Percentiles rank a stretch among this genome's conserved stretches.
Evolutionary conservation across 2,113 vertebrate genomes (phyloP).

Genomic region (Dasyprocta punctata): DNA sequence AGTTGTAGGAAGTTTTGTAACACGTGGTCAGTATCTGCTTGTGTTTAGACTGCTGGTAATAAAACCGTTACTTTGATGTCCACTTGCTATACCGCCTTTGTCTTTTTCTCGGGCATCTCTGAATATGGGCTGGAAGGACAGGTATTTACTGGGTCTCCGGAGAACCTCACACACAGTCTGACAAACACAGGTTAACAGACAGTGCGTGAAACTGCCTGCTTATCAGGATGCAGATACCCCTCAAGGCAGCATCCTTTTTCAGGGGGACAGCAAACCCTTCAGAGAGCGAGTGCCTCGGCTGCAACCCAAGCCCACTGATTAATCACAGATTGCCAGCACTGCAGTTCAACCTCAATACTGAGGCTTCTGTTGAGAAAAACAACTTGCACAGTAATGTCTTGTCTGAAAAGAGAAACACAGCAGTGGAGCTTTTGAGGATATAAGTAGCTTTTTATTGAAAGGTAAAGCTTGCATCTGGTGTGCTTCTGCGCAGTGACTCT

Average conservation of each 20-base stretch:
- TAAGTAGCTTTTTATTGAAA: not conserved
- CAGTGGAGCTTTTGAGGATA: not conserved
- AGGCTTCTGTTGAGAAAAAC: not conserved
- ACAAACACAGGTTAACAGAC: not conserved
- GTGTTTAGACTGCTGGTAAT: not conserved
- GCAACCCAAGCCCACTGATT: not conserved
- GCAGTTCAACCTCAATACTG: not conserved
- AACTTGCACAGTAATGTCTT: not conserved
- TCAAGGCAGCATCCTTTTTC: not conserved
- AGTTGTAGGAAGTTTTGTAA: not conserved
- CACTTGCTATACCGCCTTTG: not conserved
- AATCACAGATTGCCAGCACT: not conserved
- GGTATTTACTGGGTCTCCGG: not conserved
- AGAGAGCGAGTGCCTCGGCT: not conserved
- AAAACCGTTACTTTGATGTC: not conserved
- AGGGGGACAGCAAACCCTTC: not conserved
- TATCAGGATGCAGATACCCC: not conserved
- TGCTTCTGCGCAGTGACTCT: not conserved
- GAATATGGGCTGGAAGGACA: conserved; percentile 17
- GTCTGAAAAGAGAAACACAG: not conserved
- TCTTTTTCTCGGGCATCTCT: not conserved
- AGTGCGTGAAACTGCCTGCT: not conserved
- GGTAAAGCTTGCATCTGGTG: not conserved
- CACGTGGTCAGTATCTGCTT: not conserved
- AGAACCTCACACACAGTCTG: not conserved